phyloP scores from a whole-genome alignment of 2,797 vertebrate species.

The Phyllotis vaccarum region DNA sequence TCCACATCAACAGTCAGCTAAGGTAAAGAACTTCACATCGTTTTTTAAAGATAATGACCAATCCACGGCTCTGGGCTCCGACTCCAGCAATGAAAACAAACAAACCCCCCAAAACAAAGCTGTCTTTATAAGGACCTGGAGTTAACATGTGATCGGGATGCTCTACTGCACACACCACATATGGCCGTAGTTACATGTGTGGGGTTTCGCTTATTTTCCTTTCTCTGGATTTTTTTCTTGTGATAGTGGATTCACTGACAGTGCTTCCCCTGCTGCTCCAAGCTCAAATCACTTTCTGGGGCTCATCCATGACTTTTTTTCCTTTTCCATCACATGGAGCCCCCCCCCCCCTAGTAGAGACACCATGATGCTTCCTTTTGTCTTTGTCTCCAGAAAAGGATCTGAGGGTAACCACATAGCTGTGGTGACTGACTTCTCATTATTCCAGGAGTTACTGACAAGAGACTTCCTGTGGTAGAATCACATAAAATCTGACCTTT shows the following conservation, averaged over 20 bases:
- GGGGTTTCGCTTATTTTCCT: background rate
- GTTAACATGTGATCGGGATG: constrained; percentile 18
- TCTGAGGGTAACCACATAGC: too few relatives aligned
- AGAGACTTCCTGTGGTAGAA: background rate
- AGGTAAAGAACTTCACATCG: background rate
- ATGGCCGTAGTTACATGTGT: background rate
- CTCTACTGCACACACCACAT: too few relatives aligned
- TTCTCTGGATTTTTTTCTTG: constrained; percentile 12
- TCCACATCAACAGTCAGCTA: background rate
- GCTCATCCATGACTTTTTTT: background rate
- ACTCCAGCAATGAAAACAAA: background rate
- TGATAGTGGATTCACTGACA: background rate
- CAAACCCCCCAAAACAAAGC: background rate
- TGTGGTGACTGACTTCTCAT: background rate
- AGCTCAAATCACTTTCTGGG: background rate
- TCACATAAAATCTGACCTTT: constrained; percentile 34
- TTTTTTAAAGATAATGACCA: constrained; percentile 39
- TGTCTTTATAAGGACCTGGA: background rate
- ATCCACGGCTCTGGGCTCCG: background rate
- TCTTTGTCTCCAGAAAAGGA: constrained; percentile 1
- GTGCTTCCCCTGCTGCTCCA: background rate
- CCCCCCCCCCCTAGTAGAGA: background rate
- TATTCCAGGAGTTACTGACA: background rate
- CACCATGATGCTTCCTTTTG: background rate
- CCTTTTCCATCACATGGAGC: background rate